A percentile compares a stretch with the other conserved stretches of the same genome.
Conservation (phyloP, 37 sponge, comb jelly and placozoan species). For the Oopsacas minuta region DNA sequence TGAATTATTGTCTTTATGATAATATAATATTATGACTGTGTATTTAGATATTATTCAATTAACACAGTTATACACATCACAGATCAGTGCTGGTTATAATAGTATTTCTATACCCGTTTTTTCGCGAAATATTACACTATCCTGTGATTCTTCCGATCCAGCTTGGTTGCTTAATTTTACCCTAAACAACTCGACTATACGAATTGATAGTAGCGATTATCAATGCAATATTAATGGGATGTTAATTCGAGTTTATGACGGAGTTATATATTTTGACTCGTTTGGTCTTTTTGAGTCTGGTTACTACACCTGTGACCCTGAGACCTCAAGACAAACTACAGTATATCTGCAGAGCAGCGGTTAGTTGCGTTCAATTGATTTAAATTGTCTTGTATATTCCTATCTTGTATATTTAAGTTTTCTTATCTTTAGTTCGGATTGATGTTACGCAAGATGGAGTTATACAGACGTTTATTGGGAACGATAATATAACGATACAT, state of each 20-base stretch:
- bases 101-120: not conserved
- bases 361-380: not conserved
- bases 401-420: too few relatives aligned
- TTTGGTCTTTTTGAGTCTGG: not conserved
- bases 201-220: not conserved
- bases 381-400: not conserved
- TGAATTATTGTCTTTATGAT: not conserved
- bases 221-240: not conserved
- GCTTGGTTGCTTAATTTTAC: not conserved
- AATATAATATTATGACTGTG: not conserved
- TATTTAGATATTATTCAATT: not conserved
- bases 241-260: not conserved
- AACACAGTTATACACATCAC: not conserved
- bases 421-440: too few relatives aligned
- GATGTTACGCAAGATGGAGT: too few relatives aligned
- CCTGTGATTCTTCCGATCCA: not conserved
- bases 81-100: not conserved
- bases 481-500: too few relatives aligned
- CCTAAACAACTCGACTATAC: not conserved
- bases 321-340: not conserved
- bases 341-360: not conserved
- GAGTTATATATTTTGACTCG: not conserved
- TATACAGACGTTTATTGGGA: too few relatives aligned
- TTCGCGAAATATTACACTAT: not conserved
- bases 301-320: not conserved